Evolutionary conservation across 2,113 vertebrate species (phyloP).

Genomic region (Actenoides hombroni): DNA sequence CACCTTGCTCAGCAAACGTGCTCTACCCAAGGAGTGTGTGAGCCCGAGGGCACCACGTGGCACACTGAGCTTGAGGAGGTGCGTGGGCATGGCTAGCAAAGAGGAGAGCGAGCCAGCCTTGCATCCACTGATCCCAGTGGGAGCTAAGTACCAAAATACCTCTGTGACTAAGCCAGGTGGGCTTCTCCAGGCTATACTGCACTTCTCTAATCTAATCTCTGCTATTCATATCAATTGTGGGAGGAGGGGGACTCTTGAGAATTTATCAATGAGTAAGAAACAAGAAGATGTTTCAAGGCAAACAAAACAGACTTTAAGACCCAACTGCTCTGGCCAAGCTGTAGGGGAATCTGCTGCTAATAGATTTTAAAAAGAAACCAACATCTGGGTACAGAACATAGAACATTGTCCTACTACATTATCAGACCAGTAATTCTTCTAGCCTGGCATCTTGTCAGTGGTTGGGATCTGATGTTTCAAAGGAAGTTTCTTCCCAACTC

Average conservation of each 20-base stretch:
- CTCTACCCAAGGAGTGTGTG: not conserved
- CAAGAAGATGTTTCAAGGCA: not conserved
- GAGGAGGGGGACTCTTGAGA: not conserved
- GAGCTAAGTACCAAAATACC: not conserved
- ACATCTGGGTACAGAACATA: not conserved
- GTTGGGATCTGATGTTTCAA: not conserved
- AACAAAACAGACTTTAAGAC: not conserved
- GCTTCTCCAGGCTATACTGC: not conserved
- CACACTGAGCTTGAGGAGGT: fast-evolving
- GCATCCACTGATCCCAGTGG: not conserved
- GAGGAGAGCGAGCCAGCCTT: not conserved
- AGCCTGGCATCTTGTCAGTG: not conserved
- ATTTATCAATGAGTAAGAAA: not conserved
- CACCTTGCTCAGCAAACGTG: fast-evolving
- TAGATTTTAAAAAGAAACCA: not conserved
- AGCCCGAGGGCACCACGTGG: not conserved
- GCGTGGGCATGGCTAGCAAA: not conserved
- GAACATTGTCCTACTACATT: not conserved
- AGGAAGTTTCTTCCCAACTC: not conserved
- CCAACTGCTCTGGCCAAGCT: not conserved
- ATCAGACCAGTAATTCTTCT: not conserved
- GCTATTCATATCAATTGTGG: not conserved
- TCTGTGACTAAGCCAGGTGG: not conserved
- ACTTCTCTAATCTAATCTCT: not conserved
- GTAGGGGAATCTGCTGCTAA: not conserved